These are phyloP conservation scores for Vesta saturnalis DNA, from an alignment of 2,888 invertebrate species.

Conservation along the genomic window DNA sequence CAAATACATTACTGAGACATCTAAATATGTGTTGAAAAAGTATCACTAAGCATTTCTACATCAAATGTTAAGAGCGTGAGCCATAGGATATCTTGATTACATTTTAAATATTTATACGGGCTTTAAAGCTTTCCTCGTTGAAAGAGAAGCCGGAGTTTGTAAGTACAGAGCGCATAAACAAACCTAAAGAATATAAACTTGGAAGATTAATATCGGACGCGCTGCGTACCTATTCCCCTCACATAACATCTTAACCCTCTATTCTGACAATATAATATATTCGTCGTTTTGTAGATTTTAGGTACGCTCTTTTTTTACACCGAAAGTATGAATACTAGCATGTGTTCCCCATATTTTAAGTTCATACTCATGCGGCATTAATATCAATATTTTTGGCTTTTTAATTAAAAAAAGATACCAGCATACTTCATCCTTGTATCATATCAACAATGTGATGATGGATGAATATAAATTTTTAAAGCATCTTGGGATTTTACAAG, in stretches of 20 bases:
- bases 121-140: conserved; percentile 37
- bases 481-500: no score
- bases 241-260: conserved; percentile 25
- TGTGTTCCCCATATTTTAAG: conserved; percentile 34
- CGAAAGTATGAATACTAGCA: conserved; percentile 35
- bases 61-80: conserved; percentile 32
- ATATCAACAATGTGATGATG: background rate
- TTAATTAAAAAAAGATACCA: background rate
- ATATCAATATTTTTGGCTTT: conserved; percentile 2
- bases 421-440: background rate
- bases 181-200: conserved; percentile 37
- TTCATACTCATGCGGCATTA: background rate
- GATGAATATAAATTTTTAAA: background rate
- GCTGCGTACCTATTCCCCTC: conserved; percentile 23
- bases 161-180: conserved; percentile 38
- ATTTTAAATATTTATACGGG: conserved; percentile 39
- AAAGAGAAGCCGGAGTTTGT: conserved; percentile 35
- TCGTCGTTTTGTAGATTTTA: conserved; percentile 25
- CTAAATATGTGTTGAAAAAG: conserved; percentile 8
- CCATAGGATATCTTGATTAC: conserved; percentile 38
- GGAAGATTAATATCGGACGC: conserved; percentile 37
- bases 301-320: conserved; percentile 22
- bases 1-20: background rate
- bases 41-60: conserved; percentile 26
- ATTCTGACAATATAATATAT: conserved; percentile 35